Evolutionary conservation across 1,140 invertebrate genomes (phyloP), one percentile per base, ranked within the genome.

Genomic region (Drosophila willistoni): DNA sequence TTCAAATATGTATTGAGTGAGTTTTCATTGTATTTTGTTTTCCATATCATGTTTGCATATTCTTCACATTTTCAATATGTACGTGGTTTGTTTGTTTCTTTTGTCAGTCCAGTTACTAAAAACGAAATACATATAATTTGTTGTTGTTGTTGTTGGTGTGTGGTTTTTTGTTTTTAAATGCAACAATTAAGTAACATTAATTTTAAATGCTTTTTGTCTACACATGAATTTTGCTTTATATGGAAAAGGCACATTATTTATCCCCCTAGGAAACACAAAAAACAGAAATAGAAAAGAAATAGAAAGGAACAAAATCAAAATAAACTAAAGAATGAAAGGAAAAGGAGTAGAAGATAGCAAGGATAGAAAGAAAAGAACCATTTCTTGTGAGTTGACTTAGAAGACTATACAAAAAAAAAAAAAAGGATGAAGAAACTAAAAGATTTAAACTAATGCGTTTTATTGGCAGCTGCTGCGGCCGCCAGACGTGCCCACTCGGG

Each of bases 401-500:
- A 51, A 22, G 17, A 51, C 44, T 51, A 51, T 51, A 12, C 44
- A 19, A 51, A 51, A 51, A 51, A 51, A 29, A 29, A 29, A 29
- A 29, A 2, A 29, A 6, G 1, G 1, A 51, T n/a, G 7, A 56
- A 2, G 14, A 17, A 34, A 10, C 5, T 25, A 34, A 56, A 56
- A 68, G 33, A 68, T 65, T 54, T 70, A 75, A 71, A 71, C 75
- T 84, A 84, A 33, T 66, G 61, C 55, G 81, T 80, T 41, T 64
- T 70, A 41, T 86, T 82, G 7, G 34, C 64, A 47, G 64, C 36
- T 25, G 70, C 75, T 7, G 36, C 54, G 2, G 42, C 68, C 9
- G 77, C 83, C 0, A 51, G 2, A 19, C 59, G 47, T 22, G 92
- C 91, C 92, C 92, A 93, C 0, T 81, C 86, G 10, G 92, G 92